phyloP scores from a whole-genome alignment of 64 coral and sea anemone genomes.

The Hydrozoanthus tunicans region DNA sequence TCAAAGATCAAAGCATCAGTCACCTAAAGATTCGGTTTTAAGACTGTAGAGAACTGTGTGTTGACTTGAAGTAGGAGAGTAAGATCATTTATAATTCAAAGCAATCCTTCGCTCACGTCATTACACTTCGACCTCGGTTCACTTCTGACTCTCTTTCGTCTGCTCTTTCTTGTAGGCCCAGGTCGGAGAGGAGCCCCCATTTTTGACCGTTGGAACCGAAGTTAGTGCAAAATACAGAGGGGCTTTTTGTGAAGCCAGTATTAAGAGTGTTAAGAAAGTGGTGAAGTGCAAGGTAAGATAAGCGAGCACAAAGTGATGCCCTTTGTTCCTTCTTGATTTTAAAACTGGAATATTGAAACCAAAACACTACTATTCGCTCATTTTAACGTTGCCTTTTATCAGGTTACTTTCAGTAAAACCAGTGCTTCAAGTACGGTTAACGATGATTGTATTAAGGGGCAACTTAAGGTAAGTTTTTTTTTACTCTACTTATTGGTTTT shows the following conservation, averaged over 20 bases:
- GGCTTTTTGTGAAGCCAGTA: conserved; percentile 98
- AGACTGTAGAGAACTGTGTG: conserved; percentile 7
- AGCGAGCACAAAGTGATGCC: conserved; percentile 32
- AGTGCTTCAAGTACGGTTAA: conserved; percentile 72
- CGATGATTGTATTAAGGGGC: conserved; percentile 94
- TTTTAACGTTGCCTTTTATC: conserved; percentile 26
- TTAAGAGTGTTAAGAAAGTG: conserved; percentile 96
- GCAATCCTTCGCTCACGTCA: conserved; percentile 91
- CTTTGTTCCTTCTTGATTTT: conserved; percentile 28
- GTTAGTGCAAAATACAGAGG: conserved; percentile 99
- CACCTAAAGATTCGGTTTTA: conserved; percentile 20
- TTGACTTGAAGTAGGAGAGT: conserved; percentile 31
- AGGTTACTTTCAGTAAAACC: conserved; percentile 79
- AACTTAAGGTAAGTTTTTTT: conserved; percentile 85
- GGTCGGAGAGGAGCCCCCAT: conserved; percentile 93
- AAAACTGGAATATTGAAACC: background rate
- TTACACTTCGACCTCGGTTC: conserved; percentile 35
- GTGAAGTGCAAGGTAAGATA: conserved; percentile 96
- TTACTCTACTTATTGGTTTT: background rate
- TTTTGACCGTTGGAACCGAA: conserved; percentile 95
- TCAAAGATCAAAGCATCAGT: conserved; percentile 60
- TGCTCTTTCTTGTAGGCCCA: conserved; percentile 76
- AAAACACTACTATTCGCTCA: background rate
- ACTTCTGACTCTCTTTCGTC: conserved; percentile 49
- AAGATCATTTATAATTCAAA: conserved; percentile 98